A percentile compares a stretch with the other conserved stretches of the same genome.
phyloP scores from a whole-genome alignment of 2,888 invertebrate genomes.

The Heliconius ismenius region DNA sequence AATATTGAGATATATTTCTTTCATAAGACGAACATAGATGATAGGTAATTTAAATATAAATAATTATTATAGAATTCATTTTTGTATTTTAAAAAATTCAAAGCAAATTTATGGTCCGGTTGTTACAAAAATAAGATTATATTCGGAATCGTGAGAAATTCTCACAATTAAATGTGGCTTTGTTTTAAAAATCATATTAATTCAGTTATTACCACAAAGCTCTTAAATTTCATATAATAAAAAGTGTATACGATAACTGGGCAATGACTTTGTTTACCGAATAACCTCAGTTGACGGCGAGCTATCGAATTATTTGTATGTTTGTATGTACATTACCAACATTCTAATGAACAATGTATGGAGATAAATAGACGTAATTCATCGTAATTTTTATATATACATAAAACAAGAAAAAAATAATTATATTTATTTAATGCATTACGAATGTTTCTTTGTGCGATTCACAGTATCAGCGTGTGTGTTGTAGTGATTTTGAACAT shows the following conservation, averaged over 20 bases:
- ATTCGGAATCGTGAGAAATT: constrained; percentile 20
- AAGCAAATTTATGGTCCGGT: constrained; percentile 19
- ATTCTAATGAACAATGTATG: constrained; percentile 67
- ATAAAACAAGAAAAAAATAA: constrained; percentile 55
- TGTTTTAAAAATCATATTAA: constrained; percentile 23
- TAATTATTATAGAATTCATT: constrained; percentile 24
- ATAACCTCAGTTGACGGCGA: constrained; percentile 33
- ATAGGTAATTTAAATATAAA: constrained; percentile 35
- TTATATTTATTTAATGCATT: constrained; percentile 71
- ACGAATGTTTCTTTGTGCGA: constrained; percentile 58
- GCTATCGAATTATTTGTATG: constrained; percentile 40
- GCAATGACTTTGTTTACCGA: constrained; percentile 26
- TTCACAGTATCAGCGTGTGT: constrained; percentile 61
- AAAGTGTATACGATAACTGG: constrained; percentile 1
- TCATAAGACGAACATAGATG: constrained; percentile 34
- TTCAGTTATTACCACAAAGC: constrained; percentile 5
- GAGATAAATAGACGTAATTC: constrained; percentile 61
- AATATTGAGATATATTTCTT: constrained; percentile 28
- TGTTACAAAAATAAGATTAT: constrained; percentile 14
- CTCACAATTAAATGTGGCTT: constrained; percentile 15
- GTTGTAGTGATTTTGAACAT: constrained; percentile 77
- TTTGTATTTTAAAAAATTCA: constrained; percentile 20
- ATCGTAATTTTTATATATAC: constrained; percentile 51
- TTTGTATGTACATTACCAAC: constrained; percentile 62
- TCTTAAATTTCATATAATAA: constrained; percentile 10